Evolutionary conservation across 2,797 vertebrate species (phyloP).

Genomic region (Leptodactylus fallax): DNA sequence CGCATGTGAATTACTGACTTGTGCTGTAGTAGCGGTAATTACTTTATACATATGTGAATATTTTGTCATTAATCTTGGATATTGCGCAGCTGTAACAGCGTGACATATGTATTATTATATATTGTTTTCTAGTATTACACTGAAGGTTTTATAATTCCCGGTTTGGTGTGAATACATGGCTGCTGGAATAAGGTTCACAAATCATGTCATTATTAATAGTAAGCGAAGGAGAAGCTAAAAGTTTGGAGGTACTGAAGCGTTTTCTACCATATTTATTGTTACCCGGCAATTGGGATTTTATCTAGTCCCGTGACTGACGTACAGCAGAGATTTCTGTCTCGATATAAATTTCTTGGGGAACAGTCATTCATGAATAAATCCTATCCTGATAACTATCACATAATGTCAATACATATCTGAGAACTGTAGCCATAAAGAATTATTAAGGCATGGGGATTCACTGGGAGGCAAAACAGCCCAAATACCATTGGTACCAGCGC

Average conservation of each 20-base stretch:
- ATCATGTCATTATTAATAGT: no score
- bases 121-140: background rate
- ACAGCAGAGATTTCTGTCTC: no score
- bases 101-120: constrained; percentile 11
- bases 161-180: background rate
- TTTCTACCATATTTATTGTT: background rate
- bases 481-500: background rate
- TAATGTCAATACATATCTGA: no score
- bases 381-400: no score
- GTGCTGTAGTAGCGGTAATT: background rate
- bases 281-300: constrained; percentile 17
- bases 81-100: background rate
- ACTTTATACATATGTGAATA: constrained; percentile 7
- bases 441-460: no score
- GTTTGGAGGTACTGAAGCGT: background rate
- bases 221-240: background rate
- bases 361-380: no score
- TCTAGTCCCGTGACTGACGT: background rate
- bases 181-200: background rate
- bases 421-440: no score
- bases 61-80: constrained; percentile 6
- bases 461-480: background rate
- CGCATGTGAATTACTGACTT: constrained; percentile 15
- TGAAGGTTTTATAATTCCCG: background rate
- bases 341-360: no score